phyloP scores from a whole-genome alignment of 2,113 vertebrate genomes.

The Micronycteris hirsuta region DNA sequence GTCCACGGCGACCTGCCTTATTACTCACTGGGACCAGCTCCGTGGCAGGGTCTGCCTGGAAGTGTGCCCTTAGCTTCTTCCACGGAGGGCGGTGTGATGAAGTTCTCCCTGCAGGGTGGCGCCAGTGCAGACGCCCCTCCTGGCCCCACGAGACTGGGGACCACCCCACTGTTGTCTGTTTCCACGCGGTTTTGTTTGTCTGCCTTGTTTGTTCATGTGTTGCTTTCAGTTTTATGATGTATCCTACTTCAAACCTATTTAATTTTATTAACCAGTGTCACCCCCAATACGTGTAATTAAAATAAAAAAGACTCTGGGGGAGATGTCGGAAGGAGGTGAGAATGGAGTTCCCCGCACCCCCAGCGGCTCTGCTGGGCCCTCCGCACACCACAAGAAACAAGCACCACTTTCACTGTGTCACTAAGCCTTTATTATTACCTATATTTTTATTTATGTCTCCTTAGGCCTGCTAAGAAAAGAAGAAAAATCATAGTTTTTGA shows the following conservation, averaged over 20 bases:
- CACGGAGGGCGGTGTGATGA: no score
- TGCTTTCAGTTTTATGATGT: neutral
- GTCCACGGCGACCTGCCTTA: neutral
- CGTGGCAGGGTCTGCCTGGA: neutral
- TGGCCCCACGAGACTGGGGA: accelerated
- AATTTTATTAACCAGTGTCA: neutral
- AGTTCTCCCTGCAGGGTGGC: no score
- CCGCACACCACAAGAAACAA: neutral
- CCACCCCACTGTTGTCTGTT: neutral
- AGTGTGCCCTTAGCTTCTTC: neutral
- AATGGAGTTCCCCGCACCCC: neutral
- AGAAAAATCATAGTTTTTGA: neutral
- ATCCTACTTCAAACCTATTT: neutral
- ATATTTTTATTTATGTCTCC: neutral
- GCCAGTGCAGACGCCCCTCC: neutral
- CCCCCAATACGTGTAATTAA: neutral
- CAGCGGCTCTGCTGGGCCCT: neutral
- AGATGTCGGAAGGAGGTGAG: neutral
- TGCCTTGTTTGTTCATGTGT: neutral
- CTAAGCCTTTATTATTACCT: neutral
- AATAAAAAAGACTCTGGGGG: neutral
- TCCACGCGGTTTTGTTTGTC: neutral
- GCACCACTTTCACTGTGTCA: neutral
- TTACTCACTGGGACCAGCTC: neutral
- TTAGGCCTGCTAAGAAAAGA: neutral